A percentile compares a stretch with the other conserved stretches of the same genome.
These are phyloP conservation scores for Noctuana brunneofusca DNA, from an alignment of 2,888 invertebrate genomes.

Conservation along the genomic window DNA sequence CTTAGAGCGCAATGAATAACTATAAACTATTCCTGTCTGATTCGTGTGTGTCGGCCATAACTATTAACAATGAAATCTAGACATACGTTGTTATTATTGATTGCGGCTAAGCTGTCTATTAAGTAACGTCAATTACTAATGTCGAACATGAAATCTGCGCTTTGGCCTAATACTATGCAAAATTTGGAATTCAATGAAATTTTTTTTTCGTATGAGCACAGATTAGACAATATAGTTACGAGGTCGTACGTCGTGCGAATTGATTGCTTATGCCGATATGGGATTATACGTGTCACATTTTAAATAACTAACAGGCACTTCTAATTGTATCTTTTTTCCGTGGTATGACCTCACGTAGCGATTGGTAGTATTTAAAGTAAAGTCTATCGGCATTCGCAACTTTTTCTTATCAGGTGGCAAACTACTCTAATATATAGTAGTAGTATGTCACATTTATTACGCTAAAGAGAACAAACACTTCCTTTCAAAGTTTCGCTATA, in stretches of 20 bases:
- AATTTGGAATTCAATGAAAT: slow-evolving; percentile 6
- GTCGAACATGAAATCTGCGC: background rate
- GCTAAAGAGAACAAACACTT: background rate
- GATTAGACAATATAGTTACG: too few species aligned
- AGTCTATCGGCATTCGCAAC: too few species aligned
- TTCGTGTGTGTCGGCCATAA: slow-evolving; percentile 20
- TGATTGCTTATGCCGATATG: too few species aligned
- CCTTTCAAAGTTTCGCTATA: slow-evolving; percentile 1
- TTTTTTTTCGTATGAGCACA: too few species aligned
- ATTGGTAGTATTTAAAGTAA: too few species aligned
- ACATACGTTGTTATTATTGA: slow-evolving; percentile 28
- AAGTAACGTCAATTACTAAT: slow-evolving; percentile 21
- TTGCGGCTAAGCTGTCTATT: slow-evolving; percentile 17
- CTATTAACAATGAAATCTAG: slow-evolving; percentile 24
- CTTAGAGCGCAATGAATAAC: slow-evolving; percentile 9
- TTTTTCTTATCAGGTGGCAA: too few species aligned
- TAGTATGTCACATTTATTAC: background rate
- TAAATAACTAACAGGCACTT: too few species aligned
- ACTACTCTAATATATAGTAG: background rate
- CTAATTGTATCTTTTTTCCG: too few species aligned
- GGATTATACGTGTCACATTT: too few species aligned
- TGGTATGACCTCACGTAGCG: too few species aligned
- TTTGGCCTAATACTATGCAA: slow-evolving; percentile 1
- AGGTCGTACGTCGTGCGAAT: too few species aligned
- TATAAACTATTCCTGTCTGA: slow-evolving; percentile 14